Evolutionary conservation across 2,113 vertebrate species (phyloP), one percentile per base, ranked within the genome.

Genomic region (Thoracochromis brauschi): DNA sequence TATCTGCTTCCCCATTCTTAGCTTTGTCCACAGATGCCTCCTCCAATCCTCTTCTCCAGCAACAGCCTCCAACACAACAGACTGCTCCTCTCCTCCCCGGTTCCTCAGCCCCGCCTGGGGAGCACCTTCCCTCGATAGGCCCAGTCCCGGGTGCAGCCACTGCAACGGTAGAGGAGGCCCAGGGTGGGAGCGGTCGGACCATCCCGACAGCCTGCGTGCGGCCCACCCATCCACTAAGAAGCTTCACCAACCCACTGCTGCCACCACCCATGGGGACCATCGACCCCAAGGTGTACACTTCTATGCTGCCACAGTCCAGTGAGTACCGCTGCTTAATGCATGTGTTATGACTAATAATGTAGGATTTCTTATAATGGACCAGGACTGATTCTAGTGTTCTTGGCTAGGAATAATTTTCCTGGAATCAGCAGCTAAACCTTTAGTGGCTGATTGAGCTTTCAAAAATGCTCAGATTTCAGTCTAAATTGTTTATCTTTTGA

Each of bases 181-280:
- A 93, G 79, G 51, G 35, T 2, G 87, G 85, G 2, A 95, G 96
- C 0, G 96, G 97, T 63, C 96, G 98, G 42, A 97, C 95, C 83
- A 98, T 99, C 92, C 98, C 98, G 1, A 99, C 98, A 0, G 98
- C 98, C 33, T 99, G 98, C 0, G 98, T 98, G 2, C 95, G 98
- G 9, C 98, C 98, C 7, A 97, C 96, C 0, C 98, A 99, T 80
- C 98, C 98, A 0, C 97, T 99, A 6, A 96, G 98, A 14, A 99
- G 98, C 95, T 99, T 99, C 85, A 97, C 98, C 87, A 98, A 97
- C 87, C 97, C 98, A 4, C 95, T 99, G 92, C 96, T 99, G 1
- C 98, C 95, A 53, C 97, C 98, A 0, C 97, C 98, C 5, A 98
- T 98, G 97, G 96, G 97, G 82, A 96, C 97, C 93, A 97, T 98